A percentile compares a stretch with the other conserved stretches of the same genome.
Conservation (phyloP, 2,888 invertebrate genomes). For the Hyposoter dolosus region DNA sequence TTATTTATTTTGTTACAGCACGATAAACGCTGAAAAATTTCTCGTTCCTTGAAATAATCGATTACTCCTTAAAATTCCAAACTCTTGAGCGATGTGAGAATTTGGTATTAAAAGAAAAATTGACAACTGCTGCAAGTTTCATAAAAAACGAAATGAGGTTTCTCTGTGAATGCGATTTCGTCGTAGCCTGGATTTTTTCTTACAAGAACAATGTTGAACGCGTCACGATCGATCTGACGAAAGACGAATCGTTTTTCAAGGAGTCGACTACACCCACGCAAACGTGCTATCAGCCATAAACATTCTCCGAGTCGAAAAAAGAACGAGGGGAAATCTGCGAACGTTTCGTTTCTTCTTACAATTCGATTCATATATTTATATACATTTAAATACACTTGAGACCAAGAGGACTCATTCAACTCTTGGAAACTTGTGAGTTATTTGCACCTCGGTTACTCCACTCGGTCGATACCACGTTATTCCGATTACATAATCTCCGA, state of each 20-base stretch:
- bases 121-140: background rate
- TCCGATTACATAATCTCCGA: constrained; percentile 67
- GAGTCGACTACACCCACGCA: constrained; percentile 31
- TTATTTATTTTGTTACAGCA: too few species aligned
- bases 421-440: constrained; percentile 38
- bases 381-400: constrained; percentile 10
- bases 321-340: constrained; percentile 9
- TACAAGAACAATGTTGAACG: constrained; percentile 4
- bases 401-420: constrained; percentile 36
- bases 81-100: background rate
- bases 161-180: constrained; percentile 1
- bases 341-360: constrained; percentile 8
- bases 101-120: background rate
- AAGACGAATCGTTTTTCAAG: constrained; percentile 20
- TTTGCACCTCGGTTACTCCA: constrained; percentile 37
- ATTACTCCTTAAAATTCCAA: background rate
- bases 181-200: background rate
- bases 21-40: too few species aligned
- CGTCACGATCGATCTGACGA: constrained; percentile 16
- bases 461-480: constrained; percentile 32
- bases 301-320: constrained; percentile 17
- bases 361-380: constrained; percentile 3
- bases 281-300: constrained; percentile 7
- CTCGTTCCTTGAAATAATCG: background rate
- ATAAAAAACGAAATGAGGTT: background rate